Conservation (phyloP, 1,140 invertebrate species). For the Drosophila truncata region DNA sequence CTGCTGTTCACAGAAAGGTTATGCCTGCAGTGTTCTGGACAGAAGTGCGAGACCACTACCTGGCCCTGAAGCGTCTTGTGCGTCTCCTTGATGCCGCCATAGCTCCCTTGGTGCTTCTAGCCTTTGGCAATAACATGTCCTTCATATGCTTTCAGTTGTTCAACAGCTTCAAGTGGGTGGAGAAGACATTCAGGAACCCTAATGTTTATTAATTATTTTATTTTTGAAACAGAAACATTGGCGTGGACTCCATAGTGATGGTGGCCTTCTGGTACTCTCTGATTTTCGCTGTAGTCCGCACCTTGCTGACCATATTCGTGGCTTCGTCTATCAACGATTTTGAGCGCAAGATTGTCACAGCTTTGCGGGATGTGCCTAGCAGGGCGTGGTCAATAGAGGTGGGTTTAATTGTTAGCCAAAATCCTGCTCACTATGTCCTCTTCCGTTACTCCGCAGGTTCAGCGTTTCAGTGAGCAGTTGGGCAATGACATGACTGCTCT, state of each 20-base stretch:
- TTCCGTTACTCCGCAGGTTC: constrained; percentile 28
- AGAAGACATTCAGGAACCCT: not conserved
- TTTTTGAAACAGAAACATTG: constrained; percentile 70
- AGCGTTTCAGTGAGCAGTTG: constrained; percentile 88
- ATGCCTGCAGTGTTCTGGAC: constrained; percentile 88
- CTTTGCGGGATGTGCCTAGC: constrained; percentile 87
- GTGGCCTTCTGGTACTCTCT: constrained; percentile 89
- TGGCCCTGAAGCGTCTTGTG: constrained; percentile 89
- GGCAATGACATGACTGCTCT: constrained; percentile 87
- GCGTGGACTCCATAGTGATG: constrained; percentile 71
- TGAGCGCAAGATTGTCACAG: constrained; percentile 86
- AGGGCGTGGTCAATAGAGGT: constrained; percentile 87
- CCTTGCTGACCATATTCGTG: constrained; percentile 87
- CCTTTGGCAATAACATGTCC: constrained; percentile 81
- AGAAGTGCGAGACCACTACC: constrained; percentile 85
- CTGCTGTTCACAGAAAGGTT: constrained; percentile 86
- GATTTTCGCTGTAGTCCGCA: constrained; percentile 87
- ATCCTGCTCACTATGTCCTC: not conserved
- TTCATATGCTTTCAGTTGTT: constrained; percentile 84
- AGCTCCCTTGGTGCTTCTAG: constrained; percentile 65
- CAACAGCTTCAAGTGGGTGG: constrained; percentile 77
- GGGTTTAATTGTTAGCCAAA: not conserved
- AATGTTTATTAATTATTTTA: not conserved
- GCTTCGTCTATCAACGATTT: constrained; percentile 88
- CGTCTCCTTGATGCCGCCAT: constrained; percentile 87